Conservation (phyloP, 2,888 invertebrate species). For the Cylindroiulus punctatus region DNA sequence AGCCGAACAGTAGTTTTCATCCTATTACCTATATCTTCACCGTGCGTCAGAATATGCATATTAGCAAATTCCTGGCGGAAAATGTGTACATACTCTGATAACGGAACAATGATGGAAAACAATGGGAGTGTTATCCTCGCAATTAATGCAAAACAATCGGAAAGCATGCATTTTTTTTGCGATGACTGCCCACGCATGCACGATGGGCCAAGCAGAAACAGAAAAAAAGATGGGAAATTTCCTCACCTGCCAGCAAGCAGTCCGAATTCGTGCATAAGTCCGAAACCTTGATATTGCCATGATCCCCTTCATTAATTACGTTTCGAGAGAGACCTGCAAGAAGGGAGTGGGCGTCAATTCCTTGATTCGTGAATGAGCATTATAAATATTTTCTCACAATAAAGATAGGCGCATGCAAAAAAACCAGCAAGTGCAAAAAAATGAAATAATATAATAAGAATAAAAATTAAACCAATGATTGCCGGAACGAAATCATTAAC, state of each 20-base stretch:
- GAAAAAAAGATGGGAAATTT: not conserved
- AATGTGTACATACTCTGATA: not conserved
- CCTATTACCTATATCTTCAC: not conserved
- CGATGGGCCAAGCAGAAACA: not conserved
- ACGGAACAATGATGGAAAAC: not conserved
- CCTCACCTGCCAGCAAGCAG: conserved; percentile 42
- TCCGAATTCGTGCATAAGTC: conserved; percentile 53
- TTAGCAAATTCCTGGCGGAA: no score
- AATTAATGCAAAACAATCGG: not conserved
- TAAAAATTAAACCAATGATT: not conserved
- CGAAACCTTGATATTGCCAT: conserved; percentile 39
- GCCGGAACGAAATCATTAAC: conserved; percentile 23
- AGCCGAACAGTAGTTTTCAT: no score
- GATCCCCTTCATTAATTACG: conserved; percentile 49
- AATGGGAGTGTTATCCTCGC: not conserved
- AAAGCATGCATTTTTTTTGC: not conserved
- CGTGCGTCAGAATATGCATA: no score
- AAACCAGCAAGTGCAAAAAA: not conserved
- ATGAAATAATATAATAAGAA: not conserved
- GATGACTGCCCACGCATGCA: not conserved
- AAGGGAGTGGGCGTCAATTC: not conserved
- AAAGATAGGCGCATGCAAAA: not conserved
- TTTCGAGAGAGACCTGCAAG: not conserved
- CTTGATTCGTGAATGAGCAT: conserved; percentile 17
- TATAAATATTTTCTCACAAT: conserved; percentile 17